These are phyloP conservation scores for Eilema caniola DNA, from an alignment of 2,888 invertebrate genomes.

Conservation along the genomic window DNA sequence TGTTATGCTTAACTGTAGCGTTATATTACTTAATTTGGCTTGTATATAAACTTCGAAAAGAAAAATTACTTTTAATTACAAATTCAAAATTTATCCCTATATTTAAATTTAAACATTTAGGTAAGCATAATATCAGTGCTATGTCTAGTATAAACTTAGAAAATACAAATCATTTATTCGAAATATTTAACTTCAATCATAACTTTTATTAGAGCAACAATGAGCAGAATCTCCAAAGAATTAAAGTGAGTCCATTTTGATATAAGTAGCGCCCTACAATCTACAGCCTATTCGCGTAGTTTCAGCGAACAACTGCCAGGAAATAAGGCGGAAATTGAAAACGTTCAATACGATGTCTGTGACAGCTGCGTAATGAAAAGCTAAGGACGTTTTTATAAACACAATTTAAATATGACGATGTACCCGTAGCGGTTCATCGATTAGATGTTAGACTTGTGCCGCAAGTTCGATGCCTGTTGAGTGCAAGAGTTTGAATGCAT, in stretches of 20 bases:
- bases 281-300: conserved; percentile 24
- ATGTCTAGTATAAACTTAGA: neutral
- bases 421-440: neutral
- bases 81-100: neutral
- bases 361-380: conserved; percentile 47
- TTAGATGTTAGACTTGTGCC: neutral
- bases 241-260: conserved; percentile 14
- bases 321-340: conserved; percentile 53
- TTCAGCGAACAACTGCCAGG: conserved; percentile 40
- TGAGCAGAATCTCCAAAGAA: neutral
- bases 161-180: neutral
- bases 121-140: neutral
- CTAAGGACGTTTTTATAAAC: conserved; percentile 18
- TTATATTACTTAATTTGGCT: neutral
- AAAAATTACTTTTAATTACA: neutral
- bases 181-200: neutral
- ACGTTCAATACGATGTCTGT: conserved; percentile 35
- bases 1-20: neutral
- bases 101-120: neutral
- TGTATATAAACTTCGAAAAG: neutral
- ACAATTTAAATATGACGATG: conserved; percentile 15
- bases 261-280: conserved; percentile 6
- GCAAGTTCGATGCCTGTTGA: neutral
- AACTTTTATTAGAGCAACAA: neutral
- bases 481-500: too few species aligned